Conservation (phyloP, 2,113 vertebrate genomes). For the Alces alces region DNA sequence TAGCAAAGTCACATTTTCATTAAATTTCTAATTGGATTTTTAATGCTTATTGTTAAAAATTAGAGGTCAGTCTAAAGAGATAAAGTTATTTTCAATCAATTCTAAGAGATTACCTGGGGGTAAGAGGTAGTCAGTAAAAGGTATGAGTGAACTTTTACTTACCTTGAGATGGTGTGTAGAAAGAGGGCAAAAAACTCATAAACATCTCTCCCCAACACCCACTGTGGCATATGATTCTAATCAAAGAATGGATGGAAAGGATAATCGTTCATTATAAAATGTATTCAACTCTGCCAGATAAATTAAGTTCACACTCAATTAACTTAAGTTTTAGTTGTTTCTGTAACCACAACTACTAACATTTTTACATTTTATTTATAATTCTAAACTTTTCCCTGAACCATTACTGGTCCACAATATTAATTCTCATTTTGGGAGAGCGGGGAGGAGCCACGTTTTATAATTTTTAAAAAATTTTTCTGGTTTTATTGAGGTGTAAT, state of each 20-base stretch:
- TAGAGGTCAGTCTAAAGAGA: not conserved
- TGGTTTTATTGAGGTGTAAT: not conserved
- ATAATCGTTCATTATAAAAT: not conserved
- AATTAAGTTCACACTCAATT: not conserved
- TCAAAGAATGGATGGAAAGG: not conserved
- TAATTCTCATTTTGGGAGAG: not conserved
- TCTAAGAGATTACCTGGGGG: not conserved
- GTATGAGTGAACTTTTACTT: not conserved
- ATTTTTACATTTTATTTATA: not conserved
- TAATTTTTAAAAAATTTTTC: not conserved
- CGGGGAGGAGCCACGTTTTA: not conserved
- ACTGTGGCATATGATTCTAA: not conserved
- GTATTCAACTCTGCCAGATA: not conserved
- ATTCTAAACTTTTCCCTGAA: not conserved
- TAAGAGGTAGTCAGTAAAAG: too few relatives aligned
- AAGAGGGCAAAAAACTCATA: not conserved
- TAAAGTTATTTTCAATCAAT: not conserved
- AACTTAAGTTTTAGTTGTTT: not conserved
- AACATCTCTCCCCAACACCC: not conserved
- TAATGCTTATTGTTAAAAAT: not conserved
- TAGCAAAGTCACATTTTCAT: slow-evolving; percentile 8
- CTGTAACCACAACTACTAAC: not conserved
- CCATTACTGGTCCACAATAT: not conserved
- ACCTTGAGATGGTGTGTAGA: not conserved
- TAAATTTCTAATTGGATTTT: slow-evolving; percentile 37